Percentiles rank a stretch among this genome's conserved stretches.
phyloP scores from a whole-genome alignment of 35 echinoderm and acorn worm species.

The Heliocidaris erythrogramma region DNA sequence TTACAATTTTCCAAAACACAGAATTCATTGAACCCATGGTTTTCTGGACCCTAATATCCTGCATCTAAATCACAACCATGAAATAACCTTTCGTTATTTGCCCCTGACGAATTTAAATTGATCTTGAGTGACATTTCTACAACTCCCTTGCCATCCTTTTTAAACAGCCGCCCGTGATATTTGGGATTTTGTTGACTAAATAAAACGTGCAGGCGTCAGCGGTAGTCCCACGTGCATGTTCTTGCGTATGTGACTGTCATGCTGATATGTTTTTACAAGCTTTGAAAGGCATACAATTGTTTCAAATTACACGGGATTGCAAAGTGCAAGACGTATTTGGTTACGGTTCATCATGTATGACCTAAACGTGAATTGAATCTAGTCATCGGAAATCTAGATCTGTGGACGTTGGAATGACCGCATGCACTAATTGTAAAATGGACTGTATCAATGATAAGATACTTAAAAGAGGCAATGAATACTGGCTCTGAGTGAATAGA shows the following conservation, averaged over 20 bases:
- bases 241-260: conserved; percentile 1
- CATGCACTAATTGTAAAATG: not conserved
- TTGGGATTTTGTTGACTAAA: not conserved
- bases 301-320: not conserved
- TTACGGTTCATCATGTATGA: not conserved
- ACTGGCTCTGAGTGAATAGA: not conserved
- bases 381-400: not conserved
- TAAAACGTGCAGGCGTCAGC: not conserved
- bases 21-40: not conserved
- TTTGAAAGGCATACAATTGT: not conserved
- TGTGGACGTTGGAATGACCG: not conserved
- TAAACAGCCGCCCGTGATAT: not conserved
- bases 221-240: not conserved
- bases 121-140: not conserved
- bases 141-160: not conserved
- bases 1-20: no score
- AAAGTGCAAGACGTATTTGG: not conserved
- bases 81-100: not conserved
- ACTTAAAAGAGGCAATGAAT: not conserved
- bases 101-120: not conserved
- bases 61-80: not conserved
- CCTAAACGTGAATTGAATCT: not conserved
- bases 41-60: not conserved
- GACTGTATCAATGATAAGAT: not conserved
- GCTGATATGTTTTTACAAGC: conserved; percentile 10